phyloP scores from a whole-genome alignment of 1,140 invertebrate genomes.

The Apis mellifera region Amel_HAv3.1 CM009936.2:6692001-6692500 shows the following conservation, averaged over 20 bases:
- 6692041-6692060: too few species aligned
- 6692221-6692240: constrained; percentile 31
- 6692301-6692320: constrained; percentile 18
- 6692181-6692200: constrained; percentile 39
- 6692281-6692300: constrained; percentile 24
- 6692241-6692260: constrained; percentile 40
- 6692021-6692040: too few species aligned
- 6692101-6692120: background rate
- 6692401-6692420: background rate
- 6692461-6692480: background rate
- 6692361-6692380: background rate
- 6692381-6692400: background rate
- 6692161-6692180: constrained; percentile 35
- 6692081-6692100: background rate
- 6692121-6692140: background rate
- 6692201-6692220: constrained; percentile 22
- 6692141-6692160: constrained; percentile 32
- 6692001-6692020: too few species aligned
- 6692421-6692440: background rate
- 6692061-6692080: background rate
- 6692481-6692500: background rate
- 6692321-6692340: background rate
- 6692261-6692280: constrained; percentile 19
- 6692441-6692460: background rate
- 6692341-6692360: background rate